Base-by-base conservation (phyloP, 2,797 vertebrate species). In the Spinibarbus caldwelli region DNA sequence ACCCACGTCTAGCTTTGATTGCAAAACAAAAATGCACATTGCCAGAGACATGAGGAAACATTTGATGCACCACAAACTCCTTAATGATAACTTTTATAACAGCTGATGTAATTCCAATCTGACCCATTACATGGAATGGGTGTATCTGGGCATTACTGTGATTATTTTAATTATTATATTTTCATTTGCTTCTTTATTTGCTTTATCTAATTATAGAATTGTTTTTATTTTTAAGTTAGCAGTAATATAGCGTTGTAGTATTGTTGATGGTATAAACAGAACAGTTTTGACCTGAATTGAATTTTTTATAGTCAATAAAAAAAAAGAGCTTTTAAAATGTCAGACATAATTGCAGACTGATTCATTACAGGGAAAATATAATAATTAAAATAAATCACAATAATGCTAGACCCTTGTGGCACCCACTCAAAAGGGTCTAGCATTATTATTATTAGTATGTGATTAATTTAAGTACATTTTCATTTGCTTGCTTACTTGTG, bases 101-200 rank as follows among this genome's bases (percentile, higher is more conserved):
- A 68, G 52, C 68, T 59, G 38, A 82, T 59, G 11, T 29, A 72
- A 82, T 59, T 82, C 12, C 8, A 29, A 31, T 62, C 21, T 26
- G 52, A 82, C 41, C 62, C 29, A 59, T 82, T 72, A 45, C 19
- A 70, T 72, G 36, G 11, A 45, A 54, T 43, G 49, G 36, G 67
- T 29, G 49, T 43, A 34, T 41, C 12, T 29, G 23, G 66, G 7
- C 23, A 71, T n/a, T n/a, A n/a, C n/a, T n/a, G n/a, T n/a, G 21
- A 70, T 71, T 29, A 57, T 38, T 29, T 54, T 29, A 31, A 71
- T 29, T 29, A 15, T 71, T 38, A 8, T 38, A n/a, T n/a, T 31
- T 54, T 54, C 11, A 19, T 45, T 57, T 41, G 79, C 34, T 70
- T 75, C 31, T 34, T 49, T 2, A 31, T 8, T 3, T 23, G 5